Conservation (phyloP, 2,113 vertebrate species). For the Mirza zaza region DNA sequence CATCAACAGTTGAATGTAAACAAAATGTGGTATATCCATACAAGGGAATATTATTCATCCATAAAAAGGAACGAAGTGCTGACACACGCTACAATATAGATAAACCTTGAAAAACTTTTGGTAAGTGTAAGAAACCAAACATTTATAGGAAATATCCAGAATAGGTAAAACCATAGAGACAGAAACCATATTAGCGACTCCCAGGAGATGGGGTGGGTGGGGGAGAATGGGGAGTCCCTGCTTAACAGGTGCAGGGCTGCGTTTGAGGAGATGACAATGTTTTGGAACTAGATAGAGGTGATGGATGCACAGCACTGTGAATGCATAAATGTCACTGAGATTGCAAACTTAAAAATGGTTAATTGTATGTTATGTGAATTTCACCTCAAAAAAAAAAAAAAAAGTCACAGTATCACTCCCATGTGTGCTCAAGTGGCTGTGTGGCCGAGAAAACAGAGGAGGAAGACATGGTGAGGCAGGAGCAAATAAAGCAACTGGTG, state of each 20-base stretch:
- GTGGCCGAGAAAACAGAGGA: background rate
- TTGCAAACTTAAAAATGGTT: background rate
- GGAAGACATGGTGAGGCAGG: background rate
- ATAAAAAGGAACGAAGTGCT: background rate
- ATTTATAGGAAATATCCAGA: background rate
- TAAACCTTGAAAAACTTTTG: background rate
- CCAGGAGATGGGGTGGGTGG: background rate
- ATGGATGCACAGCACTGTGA: background rate
- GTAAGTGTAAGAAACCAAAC: background rate
- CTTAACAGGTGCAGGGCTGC: background rate
- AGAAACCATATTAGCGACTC: background rate
- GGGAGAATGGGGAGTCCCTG: background rate
- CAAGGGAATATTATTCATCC: background rate
- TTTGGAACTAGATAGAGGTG: background rate
- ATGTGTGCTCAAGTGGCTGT: background rate
- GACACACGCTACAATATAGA: background rate
- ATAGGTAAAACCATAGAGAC: background rate
- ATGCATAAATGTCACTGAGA: background rate
- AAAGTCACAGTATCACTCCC: background rate
- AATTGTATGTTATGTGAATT: background rate
- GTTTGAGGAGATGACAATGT: background rate
- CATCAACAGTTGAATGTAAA: background rate
- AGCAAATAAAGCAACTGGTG: background rate
- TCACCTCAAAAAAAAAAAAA: background rate
- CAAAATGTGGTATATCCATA: background rate